Base-by-base conservation (phyloP, 1,140 invertebrate genomes). In the Bombus terrestris region DNA sequence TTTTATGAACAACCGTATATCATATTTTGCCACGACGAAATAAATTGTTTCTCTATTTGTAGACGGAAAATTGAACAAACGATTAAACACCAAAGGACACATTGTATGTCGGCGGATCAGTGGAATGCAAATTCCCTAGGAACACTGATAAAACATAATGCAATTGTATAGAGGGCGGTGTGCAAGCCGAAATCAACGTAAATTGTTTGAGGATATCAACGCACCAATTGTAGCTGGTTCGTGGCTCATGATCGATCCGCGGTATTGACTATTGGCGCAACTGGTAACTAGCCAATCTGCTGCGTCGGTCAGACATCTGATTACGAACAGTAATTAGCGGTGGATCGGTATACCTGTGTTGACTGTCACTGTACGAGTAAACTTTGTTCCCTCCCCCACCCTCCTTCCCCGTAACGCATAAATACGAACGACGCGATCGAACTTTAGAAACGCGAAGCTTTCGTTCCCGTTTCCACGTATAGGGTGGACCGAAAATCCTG, bases 201-300 rank as follows among this genome's bases (percentile, higher is more conserved):
- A 79, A 84, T 84, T 79, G 76, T 84, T 84, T 84, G 47, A 66
- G 37, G 37, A 68, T 77, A 78, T 69, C 74, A 69, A 69, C 59
- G 22, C 13, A 78, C 28, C 37, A 35, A 47, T 77, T 76, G 62
- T 47, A 66, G 39, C 15, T 5, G 35, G 22, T 10, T 1, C 15
- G 15, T 12, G 64, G 43, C 12, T 35, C 10, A 32, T 71, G 82
- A 84, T 79, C 73, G 82, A 84, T 62, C 53, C n/a, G 37, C 74
- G 18, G 66, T 69, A 59, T 69, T 84, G 75, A 84, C 82, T 71
- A 71, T 79, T 79, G 82, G 81, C 57, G 74, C 83, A 77, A 78
- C 86, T 77, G 84, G 87, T 81, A 86, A 85, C 72, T 80, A 85
- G 74, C 79, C 74, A 88, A 87, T 88, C 86, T 83, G 85, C 74